Conservation (phyloP, 2,113 vertebrate genomes). For the Ophiodon elongatus region DNA sequence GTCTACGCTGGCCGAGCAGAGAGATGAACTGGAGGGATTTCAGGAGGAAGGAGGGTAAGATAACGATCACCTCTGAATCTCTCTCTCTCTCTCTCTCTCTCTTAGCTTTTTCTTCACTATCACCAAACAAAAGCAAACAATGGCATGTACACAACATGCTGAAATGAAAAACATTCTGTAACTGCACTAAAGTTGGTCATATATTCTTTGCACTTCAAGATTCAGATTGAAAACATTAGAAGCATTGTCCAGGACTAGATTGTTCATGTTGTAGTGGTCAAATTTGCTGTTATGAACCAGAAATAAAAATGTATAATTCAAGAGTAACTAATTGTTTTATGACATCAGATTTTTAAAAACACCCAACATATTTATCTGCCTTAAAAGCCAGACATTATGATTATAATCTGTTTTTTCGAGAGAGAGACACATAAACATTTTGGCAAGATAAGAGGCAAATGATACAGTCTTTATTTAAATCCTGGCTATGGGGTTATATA, state of each 20-base stretch:
- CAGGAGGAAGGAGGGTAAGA: constrained; percentile 96
- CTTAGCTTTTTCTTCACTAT: not conserved
- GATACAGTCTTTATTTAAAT: constrained; percentile 46
- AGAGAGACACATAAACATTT: constrained; percentile 10
- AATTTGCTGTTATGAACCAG: constrained; percentile 18
- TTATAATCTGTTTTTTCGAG: constrained; percentile 48
- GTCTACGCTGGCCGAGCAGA: constrained; percentile 94
- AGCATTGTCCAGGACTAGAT: constrained; percentile 42
- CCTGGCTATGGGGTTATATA: constrained; percentile 36
- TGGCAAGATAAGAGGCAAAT: constrained; percentile 20
- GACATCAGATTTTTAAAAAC: constrained; percentile 37
- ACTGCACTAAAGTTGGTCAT: constrained; percentile 18
- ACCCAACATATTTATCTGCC: not conserved
- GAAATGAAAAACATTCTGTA: constrained; percentile 14
- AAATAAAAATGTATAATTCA: constrained; percentile 18
- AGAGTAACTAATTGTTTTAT: constrained; percentile 39
- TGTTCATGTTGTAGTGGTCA: constrained; percentile 38
- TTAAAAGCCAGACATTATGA: constrained; percentile 56
- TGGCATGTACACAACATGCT: not conserved
- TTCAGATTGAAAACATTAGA: constrained; percentile 45
- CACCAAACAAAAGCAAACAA: constrained; percentile 13
- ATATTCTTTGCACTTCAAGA: constrained; percentile 52
- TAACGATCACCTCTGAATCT: constrained; percentile 17
- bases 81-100: not conserved
- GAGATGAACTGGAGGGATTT: constrained; percentile 96